Evolutionary conservation across 2,113 vertebrate species (phyloP).

Genomic region (Hylia prasina): DNA sequence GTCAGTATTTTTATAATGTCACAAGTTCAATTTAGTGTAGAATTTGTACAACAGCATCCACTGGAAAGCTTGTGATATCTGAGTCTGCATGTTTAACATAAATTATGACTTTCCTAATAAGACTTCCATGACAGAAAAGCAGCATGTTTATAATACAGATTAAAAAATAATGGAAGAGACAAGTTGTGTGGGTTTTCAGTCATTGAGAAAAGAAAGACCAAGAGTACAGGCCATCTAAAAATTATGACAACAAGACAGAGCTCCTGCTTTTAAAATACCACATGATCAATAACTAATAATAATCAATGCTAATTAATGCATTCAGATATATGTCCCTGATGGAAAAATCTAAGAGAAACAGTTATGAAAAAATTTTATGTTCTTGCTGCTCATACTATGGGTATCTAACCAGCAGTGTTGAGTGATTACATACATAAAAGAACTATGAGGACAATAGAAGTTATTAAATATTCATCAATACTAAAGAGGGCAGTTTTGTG

Average conservation of each 20-base stretch:
- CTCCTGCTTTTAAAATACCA: not conserved
- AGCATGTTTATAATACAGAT: not conserved
- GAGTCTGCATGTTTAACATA: not conserved
- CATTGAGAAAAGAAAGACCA: not conserved
- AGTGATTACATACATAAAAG: not conserved
- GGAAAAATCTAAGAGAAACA: not conserved
- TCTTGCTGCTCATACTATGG: not conserved
- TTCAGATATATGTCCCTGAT: not conserved
- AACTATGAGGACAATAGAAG: not conserved
- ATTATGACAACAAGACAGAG: not conserved
- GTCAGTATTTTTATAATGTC: not conserved
- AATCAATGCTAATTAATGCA: not conserved
- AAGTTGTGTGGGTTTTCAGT: not conserved
- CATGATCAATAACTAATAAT: not conserved
- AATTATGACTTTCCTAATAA: not conserved
- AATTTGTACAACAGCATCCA: not conserved
- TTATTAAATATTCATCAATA: not conserved
- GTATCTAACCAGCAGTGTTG: not conserved
- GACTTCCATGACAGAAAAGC: not conserved
- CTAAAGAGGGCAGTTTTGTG: not conserved
- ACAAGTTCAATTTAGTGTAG: not conserved
- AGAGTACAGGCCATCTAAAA: not conserved
- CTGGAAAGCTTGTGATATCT: not conserved
- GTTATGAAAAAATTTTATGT: not conserved
- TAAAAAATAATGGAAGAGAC: not conserved